Evolutionary conservation across 1,140 invertebrate genomes (phyloP).

Genomic region (Papilio polyxenes): DNA sequence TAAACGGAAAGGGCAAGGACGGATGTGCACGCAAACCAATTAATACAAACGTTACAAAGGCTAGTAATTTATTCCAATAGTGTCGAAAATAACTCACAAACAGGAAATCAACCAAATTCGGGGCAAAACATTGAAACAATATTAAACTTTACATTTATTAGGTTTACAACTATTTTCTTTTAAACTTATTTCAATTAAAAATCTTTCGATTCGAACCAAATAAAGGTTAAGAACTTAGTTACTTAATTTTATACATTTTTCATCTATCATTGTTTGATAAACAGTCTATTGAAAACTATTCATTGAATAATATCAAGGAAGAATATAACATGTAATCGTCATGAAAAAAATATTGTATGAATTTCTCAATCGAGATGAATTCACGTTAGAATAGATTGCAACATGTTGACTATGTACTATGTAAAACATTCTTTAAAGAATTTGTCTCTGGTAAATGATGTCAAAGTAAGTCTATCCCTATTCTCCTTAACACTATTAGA

Average conservation of each 20-base stretch:
- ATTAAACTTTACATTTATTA: neutral
- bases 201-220: no score
- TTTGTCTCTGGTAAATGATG: neutral
- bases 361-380: neutral
- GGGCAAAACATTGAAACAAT: neutral
- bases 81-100: slow-evolving; percentile 23
- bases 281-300: no score
- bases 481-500: neutral
- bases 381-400: neutral
- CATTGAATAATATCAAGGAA: no score
- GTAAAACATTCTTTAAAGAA: neutral
- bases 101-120: neutral
- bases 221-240: no score
- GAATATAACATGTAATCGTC: neutral
- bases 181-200: neutral
- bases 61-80: slow-evolving; percentile 40
- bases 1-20: slow-evolving; percentile 57
- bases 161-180: neutral
- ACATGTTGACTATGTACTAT: neutral
- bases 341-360: neutral
- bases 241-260: no score
- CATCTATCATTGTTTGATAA: no score
- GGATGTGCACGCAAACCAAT: slow-evolving; percentile 55
- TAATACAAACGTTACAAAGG: slow-evolving; percentile 44
- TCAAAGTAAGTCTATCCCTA: neutral